Evolutionary conservation across 2,113 vertebrate species (phyloP), one percentile per base, ranked within the genome.

Genomic region (Oncorhynchus gorbuscha): DNA sequence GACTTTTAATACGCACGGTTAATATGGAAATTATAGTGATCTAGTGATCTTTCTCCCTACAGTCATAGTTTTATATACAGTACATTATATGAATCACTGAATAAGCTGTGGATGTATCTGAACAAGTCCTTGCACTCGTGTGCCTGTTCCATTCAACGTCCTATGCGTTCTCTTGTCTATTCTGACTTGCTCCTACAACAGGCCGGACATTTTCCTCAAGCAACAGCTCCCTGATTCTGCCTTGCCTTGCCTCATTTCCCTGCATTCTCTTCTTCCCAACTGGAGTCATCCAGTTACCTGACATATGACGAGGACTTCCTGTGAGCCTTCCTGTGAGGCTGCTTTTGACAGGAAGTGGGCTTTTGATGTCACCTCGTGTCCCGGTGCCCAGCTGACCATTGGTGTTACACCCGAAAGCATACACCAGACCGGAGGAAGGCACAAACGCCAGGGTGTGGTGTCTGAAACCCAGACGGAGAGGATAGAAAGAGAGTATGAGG

Each of bases 381-480:
- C 97, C 98, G 0, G 91, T 96, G 80, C 97, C 98, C 71, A 99
- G 93, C 83, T 99, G 97, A 55, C 98, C 98, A 68, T 93, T 92
- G 79, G 91, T 91, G 89, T 98, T 98, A 87, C 96, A 97, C 72
- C 97, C 98, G 89, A 99, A 99, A 62, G 98, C 95, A 90, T 98
- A 98, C 88, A 99, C 94, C 83, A 95, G 79, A 84, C 97, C 95
- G 62, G 96, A 96, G 87, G 97, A 97, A 89, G 97, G 96, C 87
- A 98, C 97, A 35, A 97, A 97, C 30, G 97, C 98, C 89, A 99
- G 84, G 20, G 98, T 99, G 91, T 99, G 98, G 83, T 95, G 94
- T 88, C 98, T 99, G 89, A 22, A 76, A 86, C 1, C 75, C 13
- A 49, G 35, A 74, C 3, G 45, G 26, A 32, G 61, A 61, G 26